Evolutionary conservation across 2,888 invertebrate species (phyloP).

Genomic region (Trachelus iudaicus): DNA sequence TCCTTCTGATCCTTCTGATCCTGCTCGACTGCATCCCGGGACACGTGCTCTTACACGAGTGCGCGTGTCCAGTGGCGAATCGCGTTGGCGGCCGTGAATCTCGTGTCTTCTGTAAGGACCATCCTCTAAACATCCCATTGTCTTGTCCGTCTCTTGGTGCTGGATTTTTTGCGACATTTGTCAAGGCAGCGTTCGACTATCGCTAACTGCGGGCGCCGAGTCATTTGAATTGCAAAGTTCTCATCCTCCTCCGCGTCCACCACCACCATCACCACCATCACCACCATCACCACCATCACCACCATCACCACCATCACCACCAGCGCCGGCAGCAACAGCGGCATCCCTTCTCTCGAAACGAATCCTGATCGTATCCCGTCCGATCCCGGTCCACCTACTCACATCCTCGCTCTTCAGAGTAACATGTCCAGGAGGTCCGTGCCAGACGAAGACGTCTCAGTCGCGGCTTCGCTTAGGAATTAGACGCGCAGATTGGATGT

Average conservation of each 20-base stretch:
- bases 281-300: no score
- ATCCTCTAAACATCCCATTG: conserved; percentile 63
- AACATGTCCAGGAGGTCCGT: not conserved
- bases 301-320: no score
- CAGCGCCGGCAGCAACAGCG: not conserved
- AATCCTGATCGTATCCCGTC: not conserved
- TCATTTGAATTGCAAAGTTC: conserved; percentile 60
- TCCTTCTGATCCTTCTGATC: not conserved
- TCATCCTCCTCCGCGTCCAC: not conserved
- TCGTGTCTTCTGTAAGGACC: conserved; percentile 47
- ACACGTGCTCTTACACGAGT: not conserved
- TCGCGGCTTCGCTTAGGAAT: not conserved
- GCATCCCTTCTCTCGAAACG: not conserved
- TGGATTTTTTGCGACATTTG: conserved; percentile 56
- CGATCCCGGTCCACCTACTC: not conserved
- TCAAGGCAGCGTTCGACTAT: conserved; percentile 43
- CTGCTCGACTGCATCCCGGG: not conserved
- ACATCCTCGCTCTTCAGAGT: not conserved
- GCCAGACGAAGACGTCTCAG: not conserved
- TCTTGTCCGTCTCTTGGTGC: conserved; percentile 61
- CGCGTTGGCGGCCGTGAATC: not conserved
- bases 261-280: not conserved
- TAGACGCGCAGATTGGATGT: not conserved
- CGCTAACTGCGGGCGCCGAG: conserved; percentile 15
- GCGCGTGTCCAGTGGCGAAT: not conserved